These are phyloP conservation scores for Epistrophe eligans DNA, from an alignment of 2,888 invertebrate genomes.

Conservation along the genomic window DNA sequence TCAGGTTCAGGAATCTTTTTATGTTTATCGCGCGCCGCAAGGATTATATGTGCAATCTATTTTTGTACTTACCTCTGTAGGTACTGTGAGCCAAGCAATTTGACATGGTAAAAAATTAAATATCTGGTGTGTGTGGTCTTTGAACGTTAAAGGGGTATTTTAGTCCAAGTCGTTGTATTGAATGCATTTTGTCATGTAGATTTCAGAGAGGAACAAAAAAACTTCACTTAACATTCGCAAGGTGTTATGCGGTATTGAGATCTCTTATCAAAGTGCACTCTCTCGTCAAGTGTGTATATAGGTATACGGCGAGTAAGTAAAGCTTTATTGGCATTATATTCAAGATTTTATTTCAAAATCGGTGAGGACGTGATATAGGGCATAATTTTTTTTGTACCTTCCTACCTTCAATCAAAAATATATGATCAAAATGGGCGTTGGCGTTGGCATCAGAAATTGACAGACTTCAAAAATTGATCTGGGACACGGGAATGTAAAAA, in stretches of 20 bases:
- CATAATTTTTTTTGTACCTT: neutral
- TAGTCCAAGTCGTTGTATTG: constrained; percentile 11
- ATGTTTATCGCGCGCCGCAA: constrained; percentile 58
- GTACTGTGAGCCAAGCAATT: constrained; percentile 32
- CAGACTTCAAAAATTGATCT: no score
- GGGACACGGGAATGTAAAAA: no score
- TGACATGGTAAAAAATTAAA: constrained; percentile 42
- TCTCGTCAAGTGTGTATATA: constrained; percentile 55
- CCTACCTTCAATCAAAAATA: no score
- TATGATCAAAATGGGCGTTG: no score
- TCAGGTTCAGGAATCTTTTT: constrained; percentile 61
- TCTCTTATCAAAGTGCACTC: constrained; percentile 50
- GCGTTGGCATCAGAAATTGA: no score
- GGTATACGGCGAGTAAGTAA: neutral
- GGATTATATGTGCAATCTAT: constrained; percentile 58
- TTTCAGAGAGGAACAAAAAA: neutral
- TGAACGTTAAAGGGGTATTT: constrained; percentile 4
- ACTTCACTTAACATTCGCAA: constrained; percentile 54
- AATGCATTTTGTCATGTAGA: constrained; percentile 63
- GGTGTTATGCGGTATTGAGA: constrained; percentile 57
- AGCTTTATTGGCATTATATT: constrained; percentile 15
- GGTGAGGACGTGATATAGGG: constrained; percentile 48
- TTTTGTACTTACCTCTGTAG: constrained; percentile 43
- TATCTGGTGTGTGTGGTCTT: constrained; percentile 60
- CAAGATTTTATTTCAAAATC: constrained; percentile 17